Base-by-base conservation (phyloP, 2,797 vertebrate genomes). In the Distichodus sexfasciatus region DNA sequence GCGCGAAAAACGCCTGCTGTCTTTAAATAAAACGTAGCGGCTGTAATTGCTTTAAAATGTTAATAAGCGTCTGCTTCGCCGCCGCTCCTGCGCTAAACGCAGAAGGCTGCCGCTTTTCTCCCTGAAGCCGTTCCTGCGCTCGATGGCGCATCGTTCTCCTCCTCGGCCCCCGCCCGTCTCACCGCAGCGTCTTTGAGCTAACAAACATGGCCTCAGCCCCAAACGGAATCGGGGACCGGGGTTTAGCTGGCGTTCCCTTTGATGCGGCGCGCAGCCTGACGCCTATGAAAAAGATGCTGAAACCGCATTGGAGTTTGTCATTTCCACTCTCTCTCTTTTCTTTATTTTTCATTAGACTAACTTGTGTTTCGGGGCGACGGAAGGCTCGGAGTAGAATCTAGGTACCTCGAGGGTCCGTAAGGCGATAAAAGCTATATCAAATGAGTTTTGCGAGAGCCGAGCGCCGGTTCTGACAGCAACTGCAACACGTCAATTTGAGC, bases 231-330 rank as follows among this genome's bases (percentile, higher is more conserved):
- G 75, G 83, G 83, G 86, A 86, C 79, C 46, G 77, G 83, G 86
- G 86, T 83, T 76, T 85, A 87, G 81, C 82, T 76, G 59, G 40
- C 76, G 87, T 88, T 88, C 87, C 82, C 83, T 90, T 87, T 91
- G 88, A 89, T 89, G 89, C 82, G 0, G 57, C 60, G 2, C 85
- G 4, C 88, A 85, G 88, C 81, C 0, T 74, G 87, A 81, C 63
- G 74, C 66, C 72, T 79, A 76, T 75, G 84, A 83, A 79, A 81
- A 88, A 85, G 78, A 73, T 81, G 82, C 85, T 69, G 85, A 85
- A 84, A 82, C 72, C 60, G 79, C 82, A 87, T 89, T 73, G 72
- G 86, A 86, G 87, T 88, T 88, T 88, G 28, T 6, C 80, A 86
- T 86, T 82, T 70, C 44, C 15, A 26, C 33, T 55, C 50, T 11